Conservation (phyloP, 2,888 invertebrate species). For the Tiliacea aurago region DNA sequence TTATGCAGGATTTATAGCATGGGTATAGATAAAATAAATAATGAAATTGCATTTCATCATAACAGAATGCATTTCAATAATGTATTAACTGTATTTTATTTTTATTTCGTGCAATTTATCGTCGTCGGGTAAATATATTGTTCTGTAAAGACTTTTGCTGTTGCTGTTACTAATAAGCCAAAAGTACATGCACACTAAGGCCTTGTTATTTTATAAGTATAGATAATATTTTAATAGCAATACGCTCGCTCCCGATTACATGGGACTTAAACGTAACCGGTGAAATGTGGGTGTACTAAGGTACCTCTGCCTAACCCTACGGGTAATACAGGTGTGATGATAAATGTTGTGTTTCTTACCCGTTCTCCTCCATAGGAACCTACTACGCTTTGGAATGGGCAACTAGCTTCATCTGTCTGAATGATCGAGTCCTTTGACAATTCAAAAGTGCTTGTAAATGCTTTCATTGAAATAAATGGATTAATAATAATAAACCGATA, state of each 20-base stretch:
- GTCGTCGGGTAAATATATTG: background rate
- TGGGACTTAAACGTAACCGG: background rate
- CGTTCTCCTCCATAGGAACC: too few relatives aligned
- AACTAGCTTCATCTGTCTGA: background rate
- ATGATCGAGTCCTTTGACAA: background rate
- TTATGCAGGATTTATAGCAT: too few relatives aligned
- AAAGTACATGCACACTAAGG: background rate
- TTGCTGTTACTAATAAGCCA: background rate
- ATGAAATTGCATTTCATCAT: background rate
- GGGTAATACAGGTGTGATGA: too few relatives aligned
- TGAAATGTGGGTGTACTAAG: background rate
- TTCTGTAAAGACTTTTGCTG: background rate
- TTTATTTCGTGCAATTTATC: background rate
- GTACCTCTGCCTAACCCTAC: background rate
- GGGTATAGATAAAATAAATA: background rate
- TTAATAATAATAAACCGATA: background rate
- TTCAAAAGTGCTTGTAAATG: background rate
- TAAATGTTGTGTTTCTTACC: too few relatives aligned
- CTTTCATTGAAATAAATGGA: too few relatives aligned
- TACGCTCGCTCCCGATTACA: background rate
- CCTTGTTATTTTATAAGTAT: background rate
- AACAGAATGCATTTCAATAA: background rate
- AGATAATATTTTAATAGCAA: background rate
- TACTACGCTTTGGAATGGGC: background rate
- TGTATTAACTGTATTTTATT: background rate